Conservation (phyloP, 2,888 invertebrate genomes). For the Latrodectus elegans region DNA sequence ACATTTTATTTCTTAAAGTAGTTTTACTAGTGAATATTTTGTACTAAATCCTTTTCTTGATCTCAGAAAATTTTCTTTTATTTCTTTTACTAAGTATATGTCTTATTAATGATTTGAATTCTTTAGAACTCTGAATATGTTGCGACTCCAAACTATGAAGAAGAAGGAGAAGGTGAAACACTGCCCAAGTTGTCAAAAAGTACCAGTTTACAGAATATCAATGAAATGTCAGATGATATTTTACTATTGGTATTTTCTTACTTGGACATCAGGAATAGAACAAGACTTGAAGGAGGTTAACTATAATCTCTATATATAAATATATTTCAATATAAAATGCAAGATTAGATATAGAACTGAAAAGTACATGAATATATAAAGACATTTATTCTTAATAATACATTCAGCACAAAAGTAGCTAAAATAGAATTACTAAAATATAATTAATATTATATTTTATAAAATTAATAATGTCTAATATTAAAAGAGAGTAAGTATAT, state of each 20-base stretch:
- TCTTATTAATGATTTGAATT: background rate
- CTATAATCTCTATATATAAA: background rate
- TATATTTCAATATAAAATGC: too few relatives aligned
- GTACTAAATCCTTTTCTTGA: background rate
- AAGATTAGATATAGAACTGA: too few relatives aligned
- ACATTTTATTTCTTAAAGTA: background rate
- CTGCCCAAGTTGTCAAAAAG: slow-evolving; percentile 19
- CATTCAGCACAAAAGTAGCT: too few relatives aligned
- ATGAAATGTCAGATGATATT: slow-evolving; percentile 70
- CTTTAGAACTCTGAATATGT: slow-evolving; percentile 35
- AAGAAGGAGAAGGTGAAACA: slow-evolving; percentile 16
- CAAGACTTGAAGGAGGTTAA: slow-evolving; percentile 66
- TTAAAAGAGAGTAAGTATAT: too few relatives aligned
- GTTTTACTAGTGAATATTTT: slow-evolving; percentile 3
- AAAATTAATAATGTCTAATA: too few relatives aligned
- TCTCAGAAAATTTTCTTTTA: background rate
- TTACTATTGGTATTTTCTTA: slow-evolving; percentile 64
- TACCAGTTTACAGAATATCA: slow-evolving; percentile 58
- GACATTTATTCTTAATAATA: too few relatives aligned
- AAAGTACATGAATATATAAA: too few relatives aligned
- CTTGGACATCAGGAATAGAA: slow-evolving; percentile 55
- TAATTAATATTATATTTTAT: too few relatives aligned
- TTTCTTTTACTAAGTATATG: too few relatives aligned
- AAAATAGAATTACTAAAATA: too few relatives aligned
- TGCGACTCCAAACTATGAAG: slow-evolving; percentile 37